phyloP scores from a whole-genome alignment of 2,888 invertebrate genomes.

The Hirtodrosophila trivittata region DNA sequence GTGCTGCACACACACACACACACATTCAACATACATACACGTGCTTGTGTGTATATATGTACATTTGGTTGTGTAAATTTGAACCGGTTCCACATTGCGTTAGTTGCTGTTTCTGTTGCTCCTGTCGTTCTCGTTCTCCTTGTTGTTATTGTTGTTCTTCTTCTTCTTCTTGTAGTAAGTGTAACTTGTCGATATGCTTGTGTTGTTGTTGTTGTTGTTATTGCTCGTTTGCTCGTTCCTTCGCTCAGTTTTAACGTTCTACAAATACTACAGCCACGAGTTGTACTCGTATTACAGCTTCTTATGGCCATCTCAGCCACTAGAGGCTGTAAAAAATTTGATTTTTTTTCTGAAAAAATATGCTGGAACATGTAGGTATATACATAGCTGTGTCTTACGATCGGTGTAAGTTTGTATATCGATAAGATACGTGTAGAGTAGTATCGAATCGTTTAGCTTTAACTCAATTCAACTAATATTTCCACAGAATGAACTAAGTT shows the following conservation, averaged over 20 bases:
- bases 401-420: too few relatives aligned
- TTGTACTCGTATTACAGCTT: constrained; percentile 79
- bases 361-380: constrained; percentile 15
- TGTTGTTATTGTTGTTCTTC: constrained; percentile 42
- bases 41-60: not conserved
- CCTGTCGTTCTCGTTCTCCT: constrained; percentile 39
- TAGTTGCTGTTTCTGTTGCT: constrained; percentile 59
- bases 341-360: not conserved
- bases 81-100: constrained; percentile 71
- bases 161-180: constrained; percentile 53
- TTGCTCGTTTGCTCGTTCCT: constrained; percentile 28
- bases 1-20: constrained; percentile 34
- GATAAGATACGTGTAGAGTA: too few relatives aligned
- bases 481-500: too few relatives aligned
- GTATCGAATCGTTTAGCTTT: too few relatives aligned
- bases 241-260: constrained; percentile 55
- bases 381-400: constrained; percentile 1
- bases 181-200: constrained; percentile 58
- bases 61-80: constrained; percentile 41
- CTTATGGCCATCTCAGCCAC: constrained; percentile 48
- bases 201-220: constrained; percentile 38
- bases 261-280: constrained; percentile 74
- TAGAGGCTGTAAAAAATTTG: constrained; percentile 41
- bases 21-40: constrained; percentile 12
- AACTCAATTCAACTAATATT: too few relatives aligned